Evolutionary conservation across 2,888 invertebrate species (phyloP), one percentile per base, ranked within the genome.

Genomic region (Drosophila atroscutellata): DNA sequence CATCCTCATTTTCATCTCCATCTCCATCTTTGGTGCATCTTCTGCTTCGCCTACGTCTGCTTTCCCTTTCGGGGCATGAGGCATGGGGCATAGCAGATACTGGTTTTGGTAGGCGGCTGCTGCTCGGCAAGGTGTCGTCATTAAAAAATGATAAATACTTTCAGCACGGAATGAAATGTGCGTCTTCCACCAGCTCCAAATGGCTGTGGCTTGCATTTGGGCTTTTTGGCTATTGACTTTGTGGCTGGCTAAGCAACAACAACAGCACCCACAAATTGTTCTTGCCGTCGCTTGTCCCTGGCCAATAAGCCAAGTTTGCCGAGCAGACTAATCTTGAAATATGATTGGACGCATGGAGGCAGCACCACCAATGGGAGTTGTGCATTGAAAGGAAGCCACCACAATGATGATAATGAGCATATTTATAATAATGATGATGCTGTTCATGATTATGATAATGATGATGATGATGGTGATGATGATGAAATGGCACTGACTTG

Each of bases 131-230:
- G 86, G 83, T 83, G 86, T 81, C 75, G 79, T 76, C 83, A 83
- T 80, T 82, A 76, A 86, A 81, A 83, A 86, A 86, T 83, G 86
- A 86, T 83, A 83, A 86, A 83, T 83, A 83, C 73, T 73, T 56
- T 52, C 60, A 72, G 77, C 73, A 81, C 61, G 69, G 36, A 68
- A 82, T 81, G 65, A 79, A 82, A 76, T 80, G 68, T 72, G 78
- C 56, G 65, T 59, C 69, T 57, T 68, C 65, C 9, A 47, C 56
- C 54, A 51, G 54, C 37, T 45, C 37, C 52, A 76, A 61, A 58
- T 66, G 64, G 57, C 15, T 50, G 36, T 15, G 45, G 24, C 34
- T 11, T 9, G 24, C n/a, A 28, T 32, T 32, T 5, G 58, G 30
- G 37, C 49, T 20, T 39, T 60, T 56, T 55, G 39, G 49, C 13